Base-by-base conservation (phyloP, 1,140 invertebrate species). In the Archegozetes longisetosus region DNA sequence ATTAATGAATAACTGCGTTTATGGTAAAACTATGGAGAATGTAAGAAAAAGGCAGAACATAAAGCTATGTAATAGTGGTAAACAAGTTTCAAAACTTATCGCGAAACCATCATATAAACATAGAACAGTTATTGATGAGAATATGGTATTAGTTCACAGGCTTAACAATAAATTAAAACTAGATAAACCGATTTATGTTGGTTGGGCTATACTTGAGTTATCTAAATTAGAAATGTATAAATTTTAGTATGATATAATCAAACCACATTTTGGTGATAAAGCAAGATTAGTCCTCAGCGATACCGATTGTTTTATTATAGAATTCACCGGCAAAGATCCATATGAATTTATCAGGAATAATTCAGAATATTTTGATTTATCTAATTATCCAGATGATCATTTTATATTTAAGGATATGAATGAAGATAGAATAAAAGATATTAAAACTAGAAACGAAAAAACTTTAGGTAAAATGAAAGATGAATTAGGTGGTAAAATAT, bases 21-120 rank as follows among this genome's bases (percentile, higher is more conserved):
- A 72, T 66, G 75, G 73, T 1, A 75, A 75, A 70, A 72, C 70
- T 1, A 75, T 75, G 67, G 74, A 76, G 68, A 76, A 76, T 68
- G 65, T 74, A 17, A 66, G 69, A 60, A 75, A 76, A 58, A 64
- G 69, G 64, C 66, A 68, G 26, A 66, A 74, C 66, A 66, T 77
- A 2, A 69, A 68, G 68, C 60, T 76, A 65, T 67, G 66, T 25
- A 58, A 24, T 46, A 69, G 67, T 67, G 40, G 20, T 47, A 58
- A 68, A 54, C 68, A 71, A 58, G 66, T 65, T 25, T 56, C 68
- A 66, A 64, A 66, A 47, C 62, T 70, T 24, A 71, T 73, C 49
- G 63, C 68, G n/a, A 68, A 70, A 67, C 70, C 69, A 3, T 68
- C 71, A 63, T 75, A 74, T 63, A 66, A 73, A 61, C 66, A 63